Conservation (phyloP, 2,888 invertebrate species). For the Eristalis tenax region DNA sequence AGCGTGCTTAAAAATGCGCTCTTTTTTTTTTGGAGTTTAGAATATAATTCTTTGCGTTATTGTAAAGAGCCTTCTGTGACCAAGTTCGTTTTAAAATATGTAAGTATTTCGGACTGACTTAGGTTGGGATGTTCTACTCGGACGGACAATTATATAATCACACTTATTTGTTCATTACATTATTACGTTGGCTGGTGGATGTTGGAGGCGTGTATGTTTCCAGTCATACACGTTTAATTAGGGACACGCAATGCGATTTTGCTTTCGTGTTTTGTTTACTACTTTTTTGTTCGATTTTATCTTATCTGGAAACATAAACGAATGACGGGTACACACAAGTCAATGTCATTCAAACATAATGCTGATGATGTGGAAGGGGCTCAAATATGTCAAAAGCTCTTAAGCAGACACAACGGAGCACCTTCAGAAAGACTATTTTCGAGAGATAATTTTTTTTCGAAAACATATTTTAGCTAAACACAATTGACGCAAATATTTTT, state of each 20-base stretch:
- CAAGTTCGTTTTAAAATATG: neutral
- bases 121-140: neutral
- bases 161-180: conserved; percentile 16
- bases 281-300: conserved; percentile 11
- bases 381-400: neutral
- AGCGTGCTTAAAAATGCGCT: too few relatives aligned
- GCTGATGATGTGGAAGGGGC: conserved; percentile 1
- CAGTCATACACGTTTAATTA: conserved; percentile 15
- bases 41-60: neutral
- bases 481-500: too few relatives aligned
- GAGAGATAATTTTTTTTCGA: too few relatives aligned
- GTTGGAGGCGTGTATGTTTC: neutral
- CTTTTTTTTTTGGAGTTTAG: too few relatives aligned
- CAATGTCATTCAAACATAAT: conserved; percentile 31
- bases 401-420: neutral
- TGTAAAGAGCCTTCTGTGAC: too few relatives aligned
- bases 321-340: conserved; percentile 1
- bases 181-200: neutral
- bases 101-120: neutral
- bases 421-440: too few relatives aligned
- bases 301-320: neutral
- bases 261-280: neutral
- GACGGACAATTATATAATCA: conserved; percentile 14
- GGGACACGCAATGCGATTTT: neutral
- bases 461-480: too few relatives aligned